Evolutionary conservation across 2,797 vertebrate genomes (phyloP).

Genomic region (Pangasius larnaudii): DNA sequence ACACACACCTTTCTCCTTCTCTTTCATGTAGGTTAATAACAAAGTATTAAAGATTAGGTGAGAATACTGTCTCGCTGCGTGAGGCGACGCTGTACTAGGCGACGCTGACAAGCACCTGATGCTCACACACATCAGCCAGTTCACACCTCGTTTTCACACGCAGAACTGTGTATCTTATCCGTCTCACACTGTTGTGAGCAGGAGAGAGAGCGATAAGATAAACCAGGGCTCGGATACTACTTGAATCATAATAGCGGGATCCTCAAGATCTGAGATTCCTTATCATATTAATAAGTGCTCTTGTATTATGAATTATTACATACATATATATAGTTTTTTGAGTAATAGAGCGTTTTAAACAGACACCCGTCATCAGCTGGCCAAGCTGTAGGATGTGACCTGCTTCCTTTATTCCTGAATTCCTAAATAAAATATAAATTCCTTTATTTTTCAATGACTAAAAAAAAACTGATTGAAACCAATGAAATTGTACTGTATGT

Average conservation of each 20-base stretch:
- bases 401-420: not conserved
- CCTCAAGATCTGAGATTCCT: constrained; percentile 9
- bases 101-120: not conserved
- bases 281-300: constrained; percentile 38
- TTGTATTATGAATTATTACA: constrained; percentile 34
- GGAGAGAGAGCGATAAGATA: not conserved
- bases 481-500: not conserved
- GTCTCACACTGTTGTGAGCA: not conserved
- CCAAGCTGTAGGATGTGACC: not conserved
- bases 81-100: not conserved
- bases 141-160: constrained; percentile 24
- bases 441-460: not conserved
- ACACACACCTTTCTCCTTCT: not conserved
- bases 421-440: no score
- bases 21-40: not conserved
- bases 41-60: not conserved
- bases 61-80: not conserved
- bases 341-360: not conserved
- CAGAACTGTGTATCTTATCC: not conserved
- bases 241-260: constrained; percentile 16
- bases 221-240: not conserved
- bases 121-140: constrained; percentile 16
- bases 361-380: no score
- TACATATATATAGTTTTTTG: not conserved
- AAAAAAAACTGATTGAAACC: no score